These are phyloP conservation scores for Hylomyscus alleni DNA, from an alignment of 2,797 vertebrate species.

Conservation along the genomic window DNA sequence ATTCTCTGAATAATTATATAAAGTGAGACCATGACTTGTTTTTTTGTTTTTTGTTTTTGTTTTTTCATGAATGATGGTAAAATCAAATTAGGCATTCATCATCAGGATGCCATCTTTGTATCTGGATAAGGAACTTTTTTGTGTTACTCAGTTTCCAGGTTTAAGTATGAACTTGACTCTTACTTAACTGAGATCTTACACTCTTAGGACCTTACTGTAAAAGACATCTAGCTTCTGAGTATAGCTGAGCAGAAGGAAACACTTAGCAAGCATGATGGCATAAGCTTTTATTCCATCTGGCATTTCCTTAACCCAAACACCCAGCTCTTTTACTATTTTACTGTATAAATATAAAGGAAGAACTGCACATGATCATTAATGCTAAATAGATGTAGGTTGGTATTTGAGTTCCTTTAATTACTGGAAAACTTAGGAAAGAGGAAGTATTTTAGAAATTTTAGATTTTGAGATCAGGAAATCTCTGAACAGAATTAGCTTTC, in stretches of 20 bases:
- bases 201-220: background rate
- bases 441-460: background rate
- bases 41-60: background rate
- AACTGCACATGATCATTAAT: constrained; percentile 21
- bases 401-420: constrained; percentile 35
- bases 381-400: background rate
- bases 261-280: background rate
- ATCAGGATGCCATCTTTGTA: background rate
- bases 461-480: background rate
- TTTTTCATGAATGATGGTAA: background rate
- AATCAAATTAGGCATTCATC: background rate
- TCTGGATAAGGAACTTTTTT: background rate
- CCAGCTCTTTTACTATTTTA: background rate
- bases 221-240: background rate
- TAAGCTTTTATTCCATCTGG: background rate
- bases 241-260: background rate
- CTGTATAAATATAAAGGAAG: background rate
- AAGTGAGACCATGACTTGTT: background rate
- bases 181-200: background rate
- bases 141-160: background rate
- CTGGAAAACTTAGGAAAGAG: background rate
- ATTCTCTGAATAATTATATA: constrained; percentile 17
- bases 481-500: background rate
- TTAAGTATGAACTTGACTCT: constrained; percentile 15
- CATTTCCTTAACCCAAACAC: background rate